Conservation (phyloP, 30 jellyfish, hydroid and myxozoan species). For the Nemopilema nomurai region DNA sequence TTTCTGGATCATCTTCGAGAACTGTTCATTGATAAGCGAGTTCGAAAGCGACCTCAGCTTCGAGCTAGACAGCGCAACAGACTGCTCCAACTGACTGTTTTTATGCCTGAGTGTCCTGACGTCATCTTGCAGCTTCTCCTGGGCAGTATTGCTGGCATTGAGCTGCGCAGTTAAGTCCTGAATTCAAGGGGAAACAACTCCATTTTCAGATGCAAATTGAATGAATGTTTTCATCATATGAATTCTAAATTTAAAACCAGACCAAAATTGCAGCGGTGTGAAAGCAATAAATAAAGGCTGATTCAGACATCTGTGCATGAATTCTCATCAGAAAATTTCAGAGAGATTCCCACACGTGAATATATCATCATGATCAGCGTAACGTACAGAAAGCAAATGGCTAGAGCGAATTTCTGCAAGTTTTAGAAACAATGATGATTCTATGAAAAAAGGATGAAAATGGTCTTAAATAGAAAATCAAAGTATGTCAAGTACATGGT, state of each 20-base stretch:
- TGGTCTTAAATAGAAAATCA: not conserved
- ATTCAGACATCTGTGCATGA: not conserved
- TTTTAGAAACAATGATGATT: too few relatives aligned
- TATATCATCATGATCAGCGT: not conserved
- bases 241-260: too few relatives aligned
- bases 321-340: not conserved
- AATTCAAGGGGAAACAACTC: too few relatives aligned
- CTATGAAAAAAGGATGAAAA: not conserved
- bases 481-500: not conserved
- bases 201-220: too few relatives aligned
- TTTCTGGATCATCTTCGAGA: conserved; percentile 9
- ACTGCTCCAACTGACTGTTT: conserved; percentile 20
- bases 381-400: not conserved
- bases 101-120: conserved; percentile 19
- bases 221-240: too few relatives aligned
- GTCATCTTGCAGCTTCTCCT: conserved; percentile 37
- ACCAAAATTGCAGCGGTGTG: too few relatives aligned
- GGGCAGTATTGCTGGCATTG: not conserved
- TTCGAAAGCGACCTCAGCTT: conserved; percentile 1
- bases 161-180: not conserved
- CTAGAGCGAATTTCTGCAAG: too few relatives aligned
- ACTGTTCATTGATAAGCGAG: not conserved
- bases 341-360: not conserved
- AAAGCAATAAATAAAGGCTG: too few relatives aligned
- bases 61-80: conserved; percentile 15